Percentiles rank a stretch among this genome's conserved stretches.
Evolutionary conservation across 2,888 invertebrate genomes (phyloP).

Genomic region (Orthosia cruda): DNA sequence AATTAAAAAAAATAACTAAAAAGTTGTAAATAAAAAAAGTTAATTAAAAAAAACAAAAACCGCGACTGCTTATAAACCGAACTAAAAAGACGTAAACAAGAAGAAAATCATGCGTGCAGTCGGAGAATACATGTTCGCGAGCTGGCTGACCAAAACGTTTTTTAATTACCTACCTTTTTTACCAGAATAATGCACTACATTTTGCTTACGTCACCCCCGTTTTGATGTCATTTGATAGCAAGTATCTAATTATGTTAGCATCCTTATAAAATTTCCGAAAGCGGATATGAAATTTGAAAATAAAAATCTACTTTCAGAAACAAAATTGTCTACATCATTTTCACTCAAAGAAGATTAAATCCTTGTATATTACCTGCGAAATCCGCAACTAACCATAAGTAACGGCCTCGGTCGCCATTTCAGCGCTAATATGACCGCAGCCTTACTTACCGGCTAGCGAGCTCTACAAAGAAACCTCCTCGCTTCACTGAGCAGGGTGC

Average conservation of each 20-base stretch:
- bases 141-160: too few relatives aligned
- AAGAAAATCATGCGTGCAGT: too few relatives aligned
- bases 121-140: too few relatives aligned
- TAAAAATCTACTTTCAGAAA: neutral
- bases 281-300: neutral
- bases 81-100: too few relatives aligned
- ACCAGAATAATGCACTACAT: too few relatives aligned
- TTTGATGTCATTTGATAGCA: too few relatives aligned
- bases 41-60: too few relatives aligned
- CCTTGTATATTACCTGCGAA: neutral
- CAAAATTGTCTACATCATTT: neutral
- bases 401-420: neutral
- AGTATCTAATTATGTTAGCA: neutral
- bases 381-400: neutral
- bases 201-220: too few relatives aligned
- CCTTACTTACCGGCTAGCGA: conserved; percentile 21
- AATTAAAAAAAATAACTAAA: too few relatives aligned
- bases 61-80: too few relatives aligned
- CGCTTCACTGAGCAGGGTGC: conserved; percentile 32
- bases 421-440: neutral
- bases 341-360: neutral
- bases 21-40: too few relatives aligned
- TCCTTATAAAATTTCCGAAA: neutral
- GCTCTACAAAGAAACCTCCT: conserved; percentile 17
- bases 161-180: too few relatives aligned